Base-by-base conservation (phyloP, 2,797 vertebrate species). In the Pelochelys cantorii region DNA sequence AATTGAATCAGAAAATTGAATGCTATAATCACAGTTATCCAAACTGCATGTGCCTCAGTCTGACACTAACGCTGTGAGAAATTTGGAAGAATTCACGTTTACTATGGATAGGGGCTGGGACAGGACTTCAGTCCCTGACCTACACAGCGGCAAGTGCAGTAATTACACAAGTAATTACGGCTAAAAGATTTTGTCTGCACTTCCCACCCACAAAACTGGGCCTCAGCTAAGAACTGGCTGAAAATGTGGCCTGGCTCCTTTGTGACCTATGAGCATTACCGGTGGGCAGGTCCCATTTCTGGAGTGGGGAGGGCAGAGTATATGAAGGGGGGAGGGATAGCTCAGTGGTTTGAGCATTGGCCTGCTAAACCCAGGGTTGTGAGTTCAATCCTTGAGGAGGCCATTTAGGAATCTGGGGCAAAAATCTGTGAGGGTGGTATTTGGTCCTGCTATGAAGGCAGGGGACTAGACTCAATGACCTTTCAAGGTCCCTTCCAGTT, bases 1-100 rank as follows among this genome's bases (percentile, higher is more conserved):
- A 96, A 96, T 95, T 97, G 97, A 97, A 96, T 97, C 97, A 94
- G 97, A 77, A 96, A 96, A 96, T 95, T 96, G 95, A 86, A 97
- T 95, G 96, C 95, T 97, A 95, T 95, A 97, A 97, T 97, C 97
- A 97, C 94, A 93, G 96, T 82, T 75, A 68, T 83, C 93, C 37
- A 94, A 31, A 11, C 86, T 93, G 83, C 37, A 18, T 78, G 94
- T 89, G 93, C 89, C 86, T 79, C 83, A 81, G 79, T 87, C 65
- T 1, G 42, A 53, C 57, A 12, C 42, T 1, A 1, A 0, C 78
- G 83, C 83, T 80, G 74, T 53, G 89, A 92, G 90, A 80, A 83
- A 29, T 0, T 52, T 8, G n/a, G 60, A 27, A n/a, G 59, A 57
- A 56, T 2, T 3, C 37, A 1, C 0, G 0, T 0, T 34, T 52